Conservation (phyloP, 1,140 invertebrate species). For the Orchestia grillus region DNA sequence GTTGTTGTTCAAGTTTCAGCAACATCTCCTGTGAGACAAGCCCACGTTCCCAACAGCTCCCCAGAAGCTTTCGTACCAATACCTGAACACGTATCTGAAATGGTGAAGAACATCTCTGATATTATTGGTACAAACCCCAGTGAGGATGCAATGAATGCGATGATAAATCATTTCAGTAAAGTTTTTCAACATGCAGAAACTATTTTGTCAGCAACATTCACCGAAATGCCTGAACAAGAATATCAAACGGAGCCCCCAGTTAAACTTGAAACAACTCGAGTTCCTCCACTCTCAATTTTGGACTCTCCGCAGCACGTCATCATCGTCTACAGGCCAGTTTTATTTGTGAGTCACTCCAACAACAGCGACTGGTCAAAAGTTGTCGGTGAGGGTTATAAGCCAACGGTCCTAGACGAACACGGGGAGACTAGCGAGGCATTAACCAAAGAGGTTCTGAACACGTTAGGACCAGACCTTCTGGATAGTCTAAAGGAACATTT, state of each 20-base stretch:
- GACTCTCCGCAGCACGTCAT: background rate
- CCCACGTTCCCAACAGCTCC: background rate
- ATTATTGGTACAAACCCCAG: slow-evolving; percentile 24
- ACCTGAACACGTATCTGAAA: slow-evolving; percentile 17
- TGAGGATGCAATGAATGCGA: background rate
- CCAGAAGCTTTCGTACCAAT: background rate
- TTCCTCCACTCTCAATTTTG: background rate
- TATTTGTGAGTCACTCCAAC: background rate
- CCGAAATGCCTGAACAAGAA: background rate
- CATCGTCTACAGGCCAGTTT: slow-evolving; percentile 9
- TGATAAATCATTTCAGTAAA: slow-evolving; percentile 10
- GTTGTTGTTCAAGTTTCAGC: background rate
- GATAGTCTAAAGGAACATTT: slow-evolving; percentile 31
- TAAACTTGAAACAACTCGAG: background rate
- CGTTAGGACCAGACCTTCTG: slow-evolving; percentile 14
- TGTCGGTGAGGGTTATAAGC: background rate
- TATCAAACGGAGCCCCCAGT: background rate
- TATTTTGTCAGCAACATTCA: background rate
- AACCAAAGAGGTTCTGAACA: slow-evolving; percentile 14
- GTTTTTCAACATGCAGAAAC: slow-evolving; percentile 34
- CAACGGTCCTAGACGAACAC: background rate
- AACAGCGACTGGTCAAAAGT: slow-evolving; percentile 30
- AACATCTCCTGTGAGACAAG: background rate
- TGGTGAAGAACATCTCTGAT: slow-evolving; percentile 18
- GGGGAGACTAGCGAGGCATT: slow-evolving; percentile 27